Conservation (phyloP, 2,888 invertebrate species). For the Leptinotarsa tumamoca region DNA sequence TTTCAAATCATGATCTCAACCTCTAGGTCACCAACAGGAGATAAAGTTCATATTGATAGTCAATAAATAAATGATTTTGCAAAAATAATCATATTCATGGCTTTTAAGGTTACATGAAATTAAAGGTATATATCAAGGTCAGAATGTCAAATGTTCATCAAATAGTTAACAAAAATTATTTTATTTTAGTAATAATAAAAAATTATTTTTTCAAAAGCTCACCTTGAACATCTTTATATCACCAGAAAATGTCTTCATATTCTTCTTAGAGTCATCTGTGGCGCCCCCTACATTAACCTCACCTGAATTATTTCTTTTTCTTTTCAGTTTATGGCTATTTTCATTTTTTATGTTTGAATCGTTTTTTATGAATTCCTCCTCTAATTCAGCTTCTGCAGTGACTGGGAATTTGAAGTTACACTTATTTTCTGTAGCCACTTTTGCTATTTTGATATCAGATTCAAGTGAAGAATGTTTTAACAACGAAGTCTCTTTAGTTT, state of each 20-base stretch:
- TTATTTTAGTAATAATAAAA: neutral
- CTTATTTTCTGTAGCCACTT: slow-evolving; percentile 38
- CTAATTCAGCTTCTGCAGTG: slow-evolving; percentile 59
- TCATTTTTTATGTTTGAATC: slow-evolving; percentile 40
- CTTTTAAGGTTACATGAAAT: slow-evolving; percentile 14
- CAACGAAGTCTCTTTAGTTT: slow-evolving; percentile 32
- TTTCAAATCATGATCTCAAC: neutral
- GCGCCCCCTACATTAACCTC: slow-evolving; percentile 50
- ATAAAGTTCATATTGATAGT: neutral
- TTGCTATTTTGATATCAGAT: slow-evolving; percentile 34
- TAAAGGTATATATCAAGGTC: slow-evolving; percentile 2
- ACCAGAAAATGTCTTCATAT: slow-evolving; percentile 45
- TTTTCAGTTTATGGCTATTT: slow-evolving; percentile 43
- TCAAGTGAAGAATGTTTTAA: slow-evolving; percentile 22
- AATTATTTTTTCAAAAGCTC: slow-evolving; percentile 24
- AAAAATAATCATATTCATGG: neutral
- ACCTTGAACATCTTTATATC: slow-evolving; percentile 54
- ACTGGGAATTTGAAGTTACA: slow-evolving; percentile 54
- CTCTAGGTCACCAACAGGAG: neutral
- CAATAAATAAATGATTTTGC: slow-evolving; percentile 5
- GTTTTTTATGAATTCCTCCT: slow-evolving; percentile 52
- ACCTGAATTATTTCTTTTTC: slow-evolving; percentile 51
- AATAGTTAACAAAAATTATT: neutral
- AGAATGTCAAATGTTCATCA: neutral
- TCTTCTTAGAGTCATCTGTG: slow-evolving; percentile 47